phyloP scores from a whole-genome alignment of 1,140 invertebrate genomes.

The Coelopa frigida region DNA sequence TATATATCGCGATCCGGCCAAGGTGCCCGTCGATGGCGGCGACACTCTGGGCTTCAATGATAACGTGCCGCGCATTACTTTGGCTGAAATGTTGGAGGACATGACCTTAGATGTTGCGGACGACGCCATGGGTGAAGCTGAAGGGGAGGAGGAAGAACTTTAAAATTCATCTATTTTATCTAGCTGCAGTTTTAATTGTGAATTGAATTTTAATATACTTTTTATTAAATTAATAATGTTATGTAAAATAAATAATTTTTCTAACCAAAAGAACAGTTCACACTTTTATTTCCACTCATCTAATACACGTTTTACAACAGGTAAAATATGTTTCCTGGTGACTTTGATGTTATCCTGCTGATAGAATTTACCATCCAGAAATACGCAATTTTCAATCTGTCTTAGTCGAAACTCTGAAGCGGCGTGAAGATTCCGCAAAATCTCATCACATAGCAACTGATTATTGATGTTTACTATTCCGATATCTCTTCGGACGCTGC shows the following conservation, averaged over 20 bases:
- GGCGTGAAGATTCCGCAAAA: constrained; percentile 19
- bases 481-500: constrained; percentile 47
- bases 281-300: constrained; percentile 16
- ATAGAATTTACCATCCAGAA: constrained; percentile 43
- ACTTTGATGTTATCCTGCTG: constrained; percentile 50
- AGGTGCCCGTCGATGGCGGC: constrained; percentile 57
- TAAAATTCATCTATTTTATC: too few species aligned
- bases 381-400: constrained; percentile 18
- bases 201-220: too few species aligned
- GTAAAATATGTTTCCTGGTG: constrained; percentile 57
- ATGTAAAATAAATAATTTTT: too few species aligned
- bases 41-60: constrained; percentile 57
- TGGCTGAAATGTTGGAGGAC: constrained; percentile 97
- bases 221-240: too few species aligned
- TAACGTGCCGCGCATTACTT: constrained; percentile 72
- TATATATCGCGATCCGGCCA: constrained; percentile 75
- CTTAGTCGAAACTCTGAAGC: constrained; percentile 17
- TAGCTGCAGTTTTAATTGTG: too few species aligned
- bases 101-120: constrained; percentile 64
- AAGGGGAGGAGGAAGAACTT: background rate
- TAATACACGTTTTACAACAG: constrained; percentile 48
- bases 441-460: constrained; percentile 17
- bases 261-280: too few species aligned
- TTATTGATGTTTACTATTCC: constrained; percentile 45
- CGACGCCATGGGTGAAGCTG: constrained; percentile 53